phyloP scores from a whole-genome alignment of 2,888 invertebrate species.

The Azorinus chamasolen region DNA sequence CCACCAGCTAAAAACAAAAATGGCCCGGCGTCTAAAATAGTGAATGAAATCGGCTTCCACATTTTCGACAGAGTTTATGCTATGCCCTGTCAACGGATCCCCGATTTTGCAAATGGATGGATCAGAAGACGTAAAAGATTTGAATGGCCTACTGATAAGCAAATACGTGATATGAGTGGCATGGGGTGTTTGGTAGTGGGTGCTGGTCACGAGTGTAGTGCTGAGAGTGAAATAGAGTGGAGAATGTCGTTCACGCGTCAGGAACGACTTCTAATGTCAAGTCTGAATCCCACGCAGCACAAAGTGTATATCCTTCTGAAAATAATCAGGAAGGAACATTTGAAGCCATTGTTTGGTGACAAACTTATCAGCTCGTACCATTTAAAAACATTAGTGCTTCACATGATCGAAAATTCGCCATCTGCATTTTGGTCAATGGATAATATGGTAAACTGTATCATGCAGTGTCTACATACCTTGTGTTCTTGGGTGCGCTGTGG shows the following conservation, averaged over 20 bases:
- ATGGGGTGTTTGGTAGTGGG: constrained; percentile 8
- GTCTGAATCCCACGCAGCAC: constrained; percentile 22
- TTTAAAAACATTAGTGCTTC: constrained; percentile 5
- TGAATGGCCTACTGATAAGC: not conserved
- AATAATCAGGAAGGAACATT: constrained; percentile 14
- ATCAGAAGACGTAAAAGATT: not conserved
- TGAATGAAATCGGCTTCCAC: too few relatives aligned
- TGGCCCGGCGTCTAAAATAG: not conserved
- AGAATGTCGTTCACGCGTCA: constrained; percentile 18
- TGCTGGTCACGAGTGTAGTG: constrained; percentile 1
- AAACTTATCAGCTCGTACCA: constrained; percentile 6
- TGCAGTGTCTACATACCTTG: not conserved
- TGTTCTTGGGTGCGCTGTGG: not conserved
- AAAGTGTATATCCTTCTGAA: constrained; percentile 33
- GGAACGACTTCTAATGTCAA: constrained; percentile 31
- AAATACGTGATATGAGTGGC: not conserved
- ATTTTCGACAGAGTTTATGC: not conserved
- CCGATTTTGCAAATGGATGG: constrained; percentile 3
- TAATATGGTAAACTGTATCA: not conserved
- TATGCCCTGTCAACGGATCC: not conserved
- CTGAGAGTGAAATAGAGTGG: constrained; percentile 13
- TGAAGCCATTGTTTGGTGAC: constrained; percentile 5
- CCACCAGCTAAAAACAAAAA: not conserved
- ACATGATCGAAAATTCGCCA: not conserved
- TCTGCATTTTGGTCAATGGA: not conserved